These are phyloP conservation scores for Aphyosemion australe DNA, from an alignment of 2,113 vertebrate genomes.

Conservation along the genomic window DNA sequence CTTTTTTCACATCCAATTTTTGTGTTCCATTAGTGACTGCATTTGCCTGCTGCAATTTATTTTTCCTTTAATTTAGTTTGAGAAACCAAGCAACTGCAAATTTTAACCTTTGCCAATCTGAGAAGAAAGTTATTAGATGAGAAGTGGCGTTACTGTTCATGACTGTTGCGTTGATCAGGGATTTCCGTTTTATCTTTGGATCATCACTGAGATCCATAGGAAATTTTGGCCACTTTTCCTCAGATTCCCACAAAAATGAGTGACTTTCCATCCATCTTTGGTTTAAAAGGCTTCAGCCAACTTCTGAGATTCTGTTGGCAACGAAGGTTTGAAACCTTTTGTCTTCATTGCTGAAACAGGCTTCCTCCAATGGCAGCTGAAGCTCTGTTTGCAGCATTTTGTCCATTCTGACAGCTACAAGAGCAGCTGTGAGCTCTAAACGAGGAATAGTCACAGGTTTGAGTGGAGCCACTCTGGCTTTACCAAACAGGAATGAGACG, in stretches of 20 bases:
- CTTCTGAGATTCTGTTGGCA: background rate
- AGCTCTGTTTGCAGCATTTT: background rate
- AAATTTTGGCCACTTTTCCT: constrained; percentile 19
- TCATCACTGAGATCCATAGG: background rate
- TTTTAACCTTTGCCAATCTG: background rate
- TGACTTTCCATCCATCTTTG: constrained; percentile 35
- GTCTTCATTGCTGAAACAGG: background rate
- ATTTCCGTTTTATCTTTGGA: background rate
- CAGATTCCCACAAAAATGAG: constrained; percentile 13
- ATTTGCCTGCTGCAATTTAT: background rate
- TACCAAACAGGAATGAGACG: too few relatives aligned
- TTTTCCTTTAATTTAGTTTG: too few relatives aligned
- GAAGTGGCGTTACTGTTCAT: background rate
- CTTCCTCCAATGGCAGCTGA: background rate
- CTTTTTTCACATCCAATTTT: too few relatives aligned
- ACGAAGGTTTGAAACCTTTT: background rate
- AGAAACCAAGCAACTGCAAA: background rate
- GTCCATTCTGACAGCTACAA: background rate
- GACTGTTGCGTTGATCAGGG: background rate
- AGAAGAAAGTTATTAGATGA: background rate
- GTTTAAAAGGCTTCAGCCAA: background rate
- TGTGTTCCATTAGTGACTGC: too few relatives aligned
- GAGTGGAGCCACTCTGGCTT: background rate
- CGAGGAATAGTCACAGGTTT: background rate
- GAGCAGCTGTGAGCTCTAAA: background rate